phyloP scores from a whole-genome alignment of 2,113 vertebrate species.

The Oreochromis aureus region DNA sequence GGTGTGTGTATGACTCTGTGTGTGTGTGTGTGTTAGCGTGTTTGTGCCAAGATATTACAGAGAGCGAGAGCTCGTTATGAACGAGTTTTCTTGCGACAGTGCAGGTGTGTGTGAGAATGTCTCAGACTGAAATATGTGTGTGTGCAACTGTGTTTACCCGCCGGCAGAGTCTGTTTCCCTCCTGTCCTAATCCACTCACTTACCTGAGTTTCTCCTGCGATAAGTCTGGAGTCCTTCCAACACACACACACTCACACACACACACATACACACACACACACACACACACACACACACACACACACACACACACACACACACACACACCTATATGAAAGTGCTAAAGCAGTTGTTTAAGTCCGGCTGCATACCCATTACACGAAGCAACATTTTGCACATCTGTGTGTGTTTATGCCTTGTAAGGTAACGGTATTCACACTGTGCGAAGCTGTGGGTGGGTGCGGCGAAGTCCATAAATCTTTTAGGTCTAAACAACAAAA shows the following conservation, averaged over 20 bases:
- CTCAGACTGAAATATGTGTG: not conserved
- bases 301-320: not conserved
- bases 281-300: not conserved
- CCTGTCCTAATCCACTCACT: constrained; percentile 50
- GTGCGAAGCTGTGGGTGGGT: constrained; percentile 13
- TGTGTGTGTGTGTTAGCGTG: not conserved
- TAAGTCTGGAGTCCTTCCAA: constrained; percentile 30
- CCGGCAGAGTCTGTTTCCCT: constrained; percentile 19
- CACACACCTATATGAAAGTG: not conserved
- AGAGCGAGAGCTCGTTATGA: not conserved
- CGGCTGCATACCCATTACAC: not conserved
- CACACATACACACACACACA: constrained; percentile 21
- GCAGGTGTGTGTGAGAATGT: constrained; percentile 9
- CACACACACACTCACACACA: constrained; percentile 31
- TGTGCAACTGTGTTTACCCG: not conserved
- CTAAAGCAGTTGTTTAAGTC: constrained; percentile 15
- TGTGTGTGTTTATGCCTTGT: not conserved
- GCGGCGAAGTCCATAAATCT: constrained; percentile 35
- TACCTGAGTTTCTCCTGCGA: constrained; percentile 35
- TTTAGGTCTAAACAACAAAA: constrained; percentile 37
- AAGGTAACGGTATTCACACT: not conserved
- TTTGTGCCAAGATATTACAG: not conserved
- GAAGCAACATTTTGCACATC: constrained; percentile 13
- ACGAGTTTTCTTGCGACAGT: not conserved
- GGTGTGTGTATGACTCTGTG: constrained; percentile 16